Evolutionary conservation across 2,113 vertebrate genomes (phyloP).

Genomic region (Bambusicola thoracicus): DNA sequence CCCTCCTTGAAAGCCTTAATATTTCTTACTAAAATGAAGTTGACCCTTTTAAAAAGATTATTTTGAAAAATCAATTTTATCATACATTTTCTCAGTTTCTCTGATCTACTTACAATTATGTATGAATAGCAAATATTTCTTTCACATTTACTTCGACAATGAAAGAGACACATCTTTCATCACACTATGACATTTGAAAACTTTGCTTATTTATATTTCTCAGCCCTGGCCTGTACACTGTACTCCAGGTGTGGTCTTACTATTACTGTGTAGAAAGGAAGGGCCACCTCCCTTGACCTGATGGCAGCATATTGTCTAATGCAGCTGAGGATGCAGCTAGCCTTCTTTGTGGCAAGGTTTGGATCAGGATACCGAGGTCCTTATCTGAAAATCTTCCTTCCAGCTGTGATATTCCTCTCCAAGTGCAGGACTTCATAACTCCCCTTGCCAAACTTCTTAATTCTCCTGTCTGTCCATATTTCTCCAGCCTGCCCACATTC

Average conservation of each 20-base stretch:
- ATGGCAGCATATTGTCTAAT: neutral
- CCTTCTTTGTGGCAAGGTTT: neutral
- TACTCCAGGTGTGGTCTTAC: neutral
- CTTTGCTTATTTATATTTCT: neutral
- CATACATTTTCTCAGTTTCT: neutral
- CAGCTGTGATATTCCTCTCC: neutral
- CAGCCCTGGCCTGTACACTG: neutral
- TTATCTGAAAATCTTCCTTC: neutral
- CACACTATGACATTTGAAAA: neutral
- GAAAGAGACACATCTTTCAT: neutral
- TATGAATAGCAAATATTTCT: neutral
- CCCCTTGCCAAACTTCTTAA: neutral
- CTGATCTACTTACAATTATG: neutral
- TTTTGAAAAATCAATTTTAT: constrained; percentile 3
- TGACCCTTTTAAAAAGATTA: constrained; percentile 27
- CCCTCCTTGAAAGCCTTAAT: neutral
- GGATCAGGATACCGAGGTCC: neutral
- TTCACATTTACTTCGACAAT: neutral
- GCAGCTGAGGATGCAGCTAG: neutral
- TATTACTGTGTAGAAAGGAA: neutral
- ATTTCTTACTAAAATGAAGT: constrained; percentile 45
- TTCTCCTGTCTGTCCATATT: neutral
- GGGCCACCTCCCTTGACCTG: neutral
- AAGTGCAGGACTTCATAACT: neutral
- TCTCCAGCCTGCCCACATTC: neutral